Conservation (phyloP, 2,113 vertebrate species). For the Gallinago paraguaiae region DNA sequence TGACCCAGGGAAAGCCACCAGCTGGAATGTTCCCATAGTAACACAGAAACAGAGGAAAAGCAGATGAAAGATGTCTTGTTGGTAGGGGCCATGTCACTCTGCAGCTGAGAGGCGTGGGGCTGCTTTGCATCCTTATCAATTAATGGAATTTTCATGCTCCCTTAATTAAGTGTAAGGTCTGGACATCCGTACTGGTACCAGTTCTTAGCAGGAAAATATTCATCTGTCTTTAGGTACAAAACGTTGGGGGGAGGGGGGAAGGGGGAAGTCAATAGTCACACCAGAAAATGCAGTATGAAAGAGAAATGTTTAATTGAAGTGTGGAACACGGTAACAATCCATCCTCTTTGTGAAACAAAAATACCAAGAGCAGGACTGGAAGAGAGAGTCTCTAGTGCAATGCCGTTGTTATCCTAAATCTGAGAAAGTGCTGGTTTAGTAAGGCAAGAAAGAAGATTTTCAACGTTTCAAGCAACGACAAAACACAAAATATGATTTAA, state of each 20-base stretch:
- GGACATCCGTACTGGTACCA: neutral
- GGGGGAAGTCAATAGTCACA: neutral
- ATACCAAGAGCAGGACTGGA: neutral
- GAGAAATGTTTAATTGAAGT: constrained; percentile 24
- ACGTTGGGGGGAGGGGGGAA: neutral
- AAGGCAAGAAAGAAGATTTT: neutral
- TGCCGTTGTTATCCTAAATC: neutral
- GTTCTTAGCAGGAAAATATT: neutral
- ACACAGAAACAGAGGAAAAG: constrained; percentile 5
- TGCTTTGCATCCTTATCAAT: neutral
- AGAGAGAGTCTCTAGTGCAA: neutral
- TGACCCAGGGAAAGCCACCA: neutral
- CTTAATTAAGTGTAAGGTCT: neutral
- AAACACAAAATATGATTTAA: rapidly evolving
- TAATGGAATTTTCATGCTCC: neutral
- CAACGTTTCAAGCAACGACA: neutral
- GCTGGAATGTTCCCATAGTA: constrained; percentile 51
- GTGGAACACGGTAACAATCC: neutral
- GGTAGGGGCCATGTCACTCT: neutral
- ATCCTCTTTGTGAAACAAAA: neutral
- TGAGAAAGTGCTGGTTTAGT: neutral
- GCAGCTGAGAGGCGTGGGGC: neutral
- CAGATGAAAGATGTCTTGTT: neutral
- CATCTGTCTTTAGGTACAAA: neutral
- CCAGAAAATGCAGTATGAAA: neutral